Conservation (phyloP, 1,140 invertebrate genomes). For the Drusus annulatus region DNA sequence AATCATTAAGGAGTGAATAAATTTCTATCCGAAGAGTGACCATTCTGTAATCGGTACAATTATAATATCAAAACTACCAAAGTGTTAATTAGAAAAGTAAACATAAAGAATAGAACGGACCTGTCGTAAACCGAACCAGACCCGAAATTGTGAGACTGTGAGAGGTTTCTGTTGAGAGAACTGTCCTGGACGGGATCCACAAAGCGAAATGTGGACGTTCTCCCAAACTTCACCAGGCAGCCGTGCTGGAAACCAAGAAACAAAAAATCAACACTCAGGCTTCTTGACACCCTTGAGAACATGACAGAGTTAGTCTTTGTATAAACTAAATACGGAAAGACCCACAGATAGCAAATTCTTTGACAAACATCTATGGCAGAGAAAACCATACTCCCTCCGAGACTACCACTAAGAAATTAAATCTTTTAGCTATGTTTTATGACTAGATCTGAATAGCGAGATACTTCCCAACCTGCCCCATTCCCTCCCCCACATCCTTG, state of each 20-base stretch:
- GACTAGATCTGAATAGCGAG: no score
- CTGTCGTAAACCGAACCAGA: slow-evolving; percentile 85
- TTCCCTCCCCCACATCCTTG: no score
- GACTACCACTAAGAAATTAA: no score
- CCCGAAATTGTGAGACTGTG: slow-evolving; percentile 79
- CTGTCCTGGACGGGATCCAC: slow-evolving; percentile 92
- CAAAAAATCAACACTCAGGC: not conserved
- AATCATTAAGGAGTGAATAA: slow-evolving; percentile 1
- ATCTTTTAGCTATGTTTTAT: no score
- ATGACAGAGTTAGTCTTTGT: no score
- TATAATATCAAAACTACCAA: slow-evolving; percentile 2
- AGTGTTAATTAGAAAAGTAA: not conserved
- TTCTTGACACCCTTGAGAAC: no score
- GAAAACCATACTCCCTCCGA: no score
- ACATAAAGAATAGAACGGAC: slow-evolving; percentile 64
- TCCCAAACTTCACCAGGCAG: slow-evolving; percentile 89
- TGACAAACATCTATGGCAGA: no score
- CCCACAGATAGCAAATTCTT: no score
- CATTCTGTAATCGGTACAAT: slow-evolving; percentile 11
- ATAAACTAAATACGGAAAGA: no score
- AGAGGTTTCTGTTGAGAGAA: slow-evolving; percentile 76
- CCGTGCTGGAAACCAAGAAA: slow-evolving; percentile 77
- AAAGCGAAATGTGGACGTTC: slow-evolving; percentile 94
- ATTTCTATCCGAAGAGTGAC: not conserved
- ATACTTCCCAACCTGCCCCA: no score